Conservation (phyloP, 2,113 vertebrate species). For the Lampris megalopsis region DNA sequence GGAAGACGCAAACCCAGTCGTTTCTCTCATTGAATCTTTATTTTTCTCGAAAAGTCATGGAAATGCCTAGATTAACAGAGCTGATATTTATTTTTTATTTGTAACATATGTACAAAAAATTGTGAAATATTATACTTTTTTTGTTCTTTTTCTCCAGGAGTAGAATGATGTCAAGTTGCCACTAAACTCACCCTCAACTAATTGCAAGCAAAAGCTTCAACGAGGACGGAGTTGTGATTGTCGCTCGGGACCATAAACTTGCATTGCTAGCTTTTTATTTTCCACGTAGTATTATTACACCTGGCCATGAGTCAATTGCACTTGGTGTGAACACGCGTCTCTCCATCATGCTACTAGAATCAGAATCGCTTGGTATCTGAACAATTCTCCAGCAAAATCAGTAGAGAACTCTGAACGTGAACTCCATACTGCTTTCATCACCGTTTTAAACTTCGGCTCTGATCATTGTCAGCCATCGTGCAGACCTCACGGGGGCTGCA, state of each 20-base stretch:
- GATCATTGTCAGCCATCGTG: not conserved
- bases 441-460: too few relatives aligned
- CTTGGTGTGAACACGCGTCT: constrained; percentile 13
- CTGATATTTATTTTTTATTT: constrained; percentile 81
- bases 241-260: constrained; percentile 71
- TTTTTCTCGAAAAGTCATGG: constrained; percentile 57
- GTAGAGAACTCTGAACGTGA: too few relatives aligned
- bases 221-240: constrained; percentile 21
- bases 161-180: constrained; percentile 74
- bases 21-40: constrained; percentile 58
- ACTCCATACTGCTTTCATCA: too few relatives aligned
- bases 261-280: constrained; percentile 21
- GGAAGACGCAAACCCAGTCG: not conserved
- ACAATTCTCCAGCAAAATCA: too few relatives aligned
- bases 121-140: constrained; percentile 64
- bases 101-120: constrained; percentile 74
- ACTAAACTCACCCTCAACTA: constrained; percentile 58
- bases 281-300: constrained; percentile 50
- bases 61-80: constrained; percentile 65
- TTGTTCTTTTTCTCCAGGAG: constrained; percentile 35
- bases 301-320: constrained; percentile 44
- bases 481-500: not conserved
- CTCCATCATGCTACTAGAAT: not conserved
- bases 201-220: constrained; percentile 48
- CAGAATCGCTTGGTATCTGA: not conserved